Evolutionary conservation across 37 sponge, comb jelly and placozoan species (phyloP), one percentile per base, ranked within the genome.

Genomic region (Cliona cf. orientalis): DNA sequence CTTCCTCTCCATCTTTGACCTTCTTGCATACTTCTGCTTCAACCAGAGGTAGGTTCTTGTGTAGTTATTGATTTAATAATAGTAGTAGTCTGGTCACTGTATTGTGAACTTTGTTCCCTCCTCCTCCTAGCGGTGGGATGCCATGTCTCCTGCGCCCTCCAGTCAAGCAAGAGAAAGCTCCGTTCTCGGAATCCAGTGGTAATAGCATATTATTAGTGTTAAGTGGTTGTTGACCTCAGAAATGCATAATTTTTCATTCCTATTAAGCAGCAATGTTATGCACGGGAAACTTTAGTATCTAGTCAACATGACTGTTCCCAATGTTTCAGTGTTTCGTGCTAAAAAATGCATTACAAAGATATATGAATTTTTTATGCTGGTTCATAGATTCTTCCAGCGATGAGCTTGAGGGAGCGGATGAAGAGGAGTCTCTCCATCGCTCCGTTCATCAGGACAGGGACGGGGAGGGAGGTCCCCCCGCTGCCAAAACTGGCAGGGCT

Each of bases 1-100:
- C 37, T 94, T 94, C 73, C 84, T 84, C 22, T 78, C 91, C 35
- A 66, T 94, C 37, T 83, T 84, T 65, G 87, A 90, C 46, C 80
- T 94, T 14, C 83, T 94, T 22, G 91, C 88, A 25, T 90, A 87
- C 68, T 94, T 94, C 84, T 94, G 95, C 76, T 90, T 87, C 75
- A 59, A 87, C 21, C 84, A 90, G 46, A 94, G 95, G 95, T 90
- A 31, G 42, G 78, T 49, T 46, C 44, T 31, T 4, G 60, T 74
- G 1, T 11, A 32, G 5, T 17, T 42, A 14, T 1, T 23, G 17
- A 49, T 0, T 4, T 7, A 41, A 34, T 40, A 59, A 25, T 12
- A 9, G 28, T 59, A 9, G 60, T 3, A 59, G 14, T 59, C 12
- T 59, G 23, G 60, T 59, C 28, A 12, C 4, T 59, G 60, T 59